Evolutionary conservation across 2,888 invertebrate species (phyloP).

Genomic region (Atrina japonica): DNA sequence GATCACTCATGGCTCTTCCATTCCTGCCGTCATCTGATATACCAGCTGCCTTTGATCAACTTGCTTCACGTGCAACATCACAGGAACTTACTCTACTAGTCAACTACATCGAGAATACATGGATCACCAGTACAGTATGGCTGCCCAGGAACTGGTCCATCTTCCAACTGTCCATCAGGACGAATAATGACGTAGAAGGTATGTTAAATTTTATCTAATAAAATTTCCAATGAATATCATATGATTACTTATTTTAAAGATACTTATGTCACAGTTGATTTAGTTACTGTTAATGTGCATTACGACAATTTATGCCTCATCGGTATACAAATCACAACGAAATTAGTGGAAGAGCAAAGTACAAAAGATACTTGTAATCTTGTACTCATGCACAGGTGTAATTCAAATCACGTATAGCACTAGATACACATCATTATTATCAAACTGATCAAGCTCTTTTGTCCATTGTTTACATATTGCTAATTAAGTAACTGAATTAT

Average conservation of each 20-base stretch:
- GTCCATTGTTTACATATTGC: too few relatives aligned
- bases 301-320: too few relatives aligned
- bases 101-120: conserved; percentile 15
- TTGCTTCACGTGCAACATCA: conserved; percentile 6
- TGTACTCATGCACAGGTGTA: too few relatives aligned
- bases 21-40: conserved; percentile 40
- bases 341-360: background rate
- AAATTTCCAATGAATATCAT: background rate
- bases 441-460: too few relatives aligned
- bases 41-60: conserved; percentile 22
- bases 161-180: conserved; percentile 18
- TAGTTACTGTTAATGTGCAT: too few relatives aligned
- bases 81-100: conserved; percentile 9
- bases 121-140: conserved; percentile 13
- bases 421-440: too few relatives aligned
- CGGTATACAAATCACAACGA: too few relatives aligned
- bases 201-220: too few relatives aligned
- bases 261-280: background rate
- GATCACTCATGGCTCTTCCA: conserved; percentile 33
- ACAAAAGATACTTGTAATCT: too few relatives aligned
- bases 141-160: conserved; percentile 19
- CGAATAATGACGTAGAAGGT: conserved; percentile 42
- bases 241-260: background rate
- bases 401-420: too few relatives aligned
- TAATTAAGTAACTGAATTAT: background rate